A percentile compares a stretch with the other conserved stretches of the same genome.
Evolutionary conservation across 2,797 vertebrate genomes (phyloP).

Genomic region (Pelodytes ibericus): DNA sequence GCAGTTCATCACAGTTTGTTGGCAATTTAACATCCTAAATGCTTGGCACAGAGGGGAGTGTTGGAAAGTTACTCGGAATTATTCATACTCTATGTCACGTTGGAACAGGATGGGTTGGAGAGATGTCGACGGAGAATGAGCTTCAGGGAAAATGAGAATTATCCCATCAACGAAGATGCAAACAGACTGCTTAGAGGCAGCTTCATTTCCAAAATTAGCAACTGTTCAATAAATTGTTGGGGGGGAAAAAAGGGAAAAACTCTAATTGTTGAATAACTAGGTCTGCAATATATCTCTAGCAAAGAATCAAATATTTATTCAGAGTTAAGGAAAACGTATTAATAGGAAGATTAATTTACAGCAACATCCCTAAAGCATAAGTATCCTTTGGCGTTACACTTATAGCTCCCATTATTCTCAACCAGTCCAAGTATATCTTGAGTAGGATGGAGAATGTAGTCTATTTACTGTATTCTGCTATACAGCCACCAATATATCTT

Average conservation of each 20-base stretch:
- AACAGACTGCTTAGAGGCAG: slow-evolving; percentile 63
- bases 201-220: slow-evolving; percentile 62
- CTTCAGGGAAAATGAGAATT: slow-evolving; percentile 62
- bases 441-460: no score
- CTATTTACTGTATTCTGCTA: no score
- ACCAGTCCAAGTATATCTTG: no score
- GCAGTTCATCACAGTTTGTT: background rate
- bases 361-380: no score
- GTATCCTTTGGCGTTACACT: no score
- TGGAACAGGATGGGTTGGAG: slow-evolving; percentile 60
- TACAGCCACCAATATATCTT: no score
- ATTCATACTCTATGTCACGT: slow-evolving; percentile 55
- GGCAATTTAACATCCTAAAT: slow-evolving; percentile 33
- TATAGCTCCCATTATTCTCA: no score
- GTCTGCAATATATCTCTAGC: no score
- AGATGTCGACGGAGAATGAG: slow-evolving; percentile 61
- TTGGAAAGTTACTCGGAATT: slow-evolving; percentile 60
- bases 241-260: slow-evolving; percentile 27
- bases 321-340: no score
- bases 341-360: no score
- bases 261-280: slow-evolving; percentile 63
- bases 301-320: no score
- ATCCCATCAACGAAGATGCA: slow-evolving; percentile 67
- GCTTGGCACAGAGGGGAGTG: slow-evolving; percentile 57
- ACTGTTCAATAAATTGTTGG: slow-evolving; percentile 60